Percentiles rank a stretch among this genome's conserved stretches.
phyloP scores from a whole-genome alignment of 1,140 invertebrate species.

The Zaprionus taronus region DNA sequence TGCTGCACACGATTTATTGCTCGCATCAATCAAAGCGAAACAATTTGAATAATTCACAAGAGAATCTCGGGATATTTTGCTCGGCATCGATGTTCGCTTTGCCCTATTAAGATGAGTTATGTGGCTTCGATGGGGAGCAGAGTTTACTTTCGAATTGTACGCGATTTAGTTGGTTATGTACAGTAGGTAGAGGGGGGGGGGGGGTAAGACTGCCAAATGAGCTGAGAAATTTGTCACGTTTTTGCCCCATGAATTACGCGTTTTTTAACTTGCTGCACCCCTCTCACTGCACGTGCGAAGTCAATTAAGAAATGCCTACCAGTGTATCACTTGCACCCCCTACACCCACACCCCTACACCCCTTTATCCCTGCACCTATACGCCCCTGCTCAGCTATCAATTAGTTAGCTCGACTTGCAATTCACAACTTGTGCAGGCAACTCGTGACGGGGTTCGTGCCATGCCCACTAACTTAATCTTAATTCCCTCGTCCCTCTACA shows the following conservation, averaged over 20 bases:
- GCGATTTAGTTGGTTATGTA: background rate
- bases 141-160: background rate
- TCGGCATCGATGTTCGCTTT: background rate
- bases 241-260: background rate
- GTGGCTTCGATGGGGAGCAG: background rate
- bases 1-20: slow-evolving; percentile 21
- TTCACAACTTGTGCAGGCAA: background rate
- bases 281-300: background rate
- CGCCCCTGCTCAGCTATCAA: background rate
- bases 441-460: background rate
- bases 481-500: background rate
- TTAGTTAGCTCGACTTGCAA: background rate
- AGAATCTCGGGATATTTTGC: background rate
- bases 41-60: slow-evolving; percentile 19
- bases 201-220: no score
- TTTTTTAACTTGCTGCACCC: background rate
- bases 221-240: background rate
- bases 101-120: slow-evolving; percentile 4
- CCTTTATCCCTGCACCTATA: background rate
- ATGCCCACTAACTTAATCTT: background rate
- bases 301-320: background rate
- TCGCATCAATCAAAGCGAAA: slow-evolving; percentile 30
- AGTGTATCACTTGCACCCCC: no score
- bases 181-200: background rate
- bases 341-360: no score